Conservation (phyloP, 2,888 invertebrate species). For the Tetanocera ferruginea region DNA sequence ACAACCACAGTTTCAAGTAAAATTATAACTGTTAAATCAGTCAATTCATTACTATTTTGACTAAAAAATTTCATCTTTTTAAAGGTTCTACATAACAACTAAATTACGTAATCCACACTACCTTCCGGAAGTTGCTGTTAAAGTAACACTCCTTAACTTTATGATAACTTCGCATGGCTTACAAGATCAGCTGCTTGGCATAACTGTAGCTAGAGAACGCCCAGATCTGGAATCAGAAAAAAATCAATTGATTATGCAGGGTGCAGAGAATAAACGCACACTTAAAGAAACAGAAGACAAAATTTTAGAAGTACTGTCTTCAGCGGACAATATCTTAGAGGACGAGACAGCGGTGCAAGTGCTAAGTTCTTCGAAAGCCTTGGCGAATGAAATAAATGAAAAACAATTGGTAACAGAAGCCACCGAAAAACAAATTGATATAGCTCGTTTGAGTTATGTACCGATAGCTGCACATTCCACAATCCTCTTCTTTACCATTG, state of each 20-base stretch:
- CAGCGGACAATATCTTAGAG: conserved; percentile 86
- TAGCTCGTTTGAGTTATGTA: conserved; percentile 86
- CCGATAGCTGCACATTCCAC: conserved; percentile 92
- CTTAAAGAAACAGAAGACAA: conserved; percentile 92
- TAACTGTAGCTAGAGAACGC: conserved; percentile 91
- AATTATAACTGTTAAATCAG: background rate
- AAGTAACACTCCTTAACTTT: conserved; percentile 91
- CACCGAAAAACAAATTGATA: conserved; percentile 91
- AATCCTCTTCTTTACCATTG: conserved; percentile 90
- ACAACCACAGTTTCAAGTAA: conserved; percentile 85
- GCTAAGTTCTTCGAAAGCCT: conserved; percentile 88
- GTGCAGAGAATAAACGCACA: conserved; percentile 85
- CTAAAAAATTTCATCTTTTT: background rate
- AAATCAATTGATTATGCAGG: conserved; percentile 87
- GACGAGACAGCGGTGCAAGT: conserved; percentile 92
- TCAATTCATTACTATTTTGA: no score
- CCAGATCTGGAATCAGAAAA: conserved; percentile 94
- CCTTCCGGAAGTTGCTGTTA: conserved; percentile 92
- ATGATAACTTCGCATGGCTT: conserved; percentile 91
- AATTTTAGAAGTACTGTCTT: conserved; percentile 83
- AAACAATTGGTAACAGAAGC: conserved; percentile 91
- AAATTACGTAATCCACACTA: conserved; percentile 95
- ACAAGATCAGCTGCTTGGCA: conserved; percentile 89
- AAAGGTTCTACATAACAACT: conserved; percentile 91
- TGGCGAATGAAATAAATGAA: conserved; percentile 91